Conservation (phyloP, 2,113 vertebrate species). For the Aythya baeri region DNA sequence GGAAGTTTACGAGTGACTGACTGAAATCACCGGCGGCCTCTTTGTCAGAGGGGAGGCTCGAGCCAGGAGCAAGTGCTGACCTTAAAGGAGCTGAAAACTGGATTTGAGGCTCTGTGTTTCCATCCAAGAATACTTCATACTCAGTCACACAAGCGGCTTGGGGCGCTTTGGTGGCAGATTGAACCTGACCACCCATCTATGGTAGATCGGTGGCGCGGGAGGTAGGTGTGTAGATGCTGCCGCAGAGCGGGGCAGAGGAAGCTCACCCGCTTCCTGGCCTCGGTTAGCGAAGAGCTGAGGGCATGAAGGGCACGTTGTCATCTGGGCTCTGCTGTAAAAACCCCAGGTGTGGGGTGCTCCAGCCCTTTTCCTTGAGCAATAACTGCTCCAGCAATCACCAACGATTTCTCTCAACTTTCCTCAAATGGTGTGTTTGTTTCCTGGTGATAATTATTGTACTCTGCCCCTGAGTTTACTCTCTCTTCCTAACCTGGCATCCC, state of each 20-base stretch:
- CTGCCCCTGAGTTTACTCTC: conserved; percentile 44
- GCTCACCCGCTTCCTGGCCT: background rate
- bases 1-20: background rate
- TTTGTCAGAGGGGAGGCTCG: background rate
- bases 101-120: background rate
- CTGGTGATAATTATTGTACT: conserved; percentile 52
- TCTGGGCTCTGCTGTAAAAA: background rate
- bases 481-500: conserved; percentile 36
- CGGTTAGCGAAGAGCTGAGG: background rate
- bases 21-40: background rate
- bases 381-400: background rate
- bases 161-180: background rate
- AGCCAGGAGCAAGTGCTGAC: background rate
- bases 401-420: conserved; percentile 31
- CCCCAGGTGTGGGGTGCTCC: conserved; percentile 4
- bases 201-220: background rate
- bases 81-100: background rate
- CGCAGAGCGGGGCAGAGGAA: background rate
- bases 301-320: too few species aligned
- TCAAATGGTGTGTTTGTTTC: conserved; percentile 20
- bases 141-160: background rate
- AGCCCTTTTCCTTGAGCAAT: conserved; percentile 28
- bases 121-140: background rate
- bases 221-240: background rate
- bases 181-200: background rate